These are phyloP conservation scores for Ganaspis sp. DNA, from an alignment of 1,140 invertebrate species.

Conservation along the genomic window DNA sequence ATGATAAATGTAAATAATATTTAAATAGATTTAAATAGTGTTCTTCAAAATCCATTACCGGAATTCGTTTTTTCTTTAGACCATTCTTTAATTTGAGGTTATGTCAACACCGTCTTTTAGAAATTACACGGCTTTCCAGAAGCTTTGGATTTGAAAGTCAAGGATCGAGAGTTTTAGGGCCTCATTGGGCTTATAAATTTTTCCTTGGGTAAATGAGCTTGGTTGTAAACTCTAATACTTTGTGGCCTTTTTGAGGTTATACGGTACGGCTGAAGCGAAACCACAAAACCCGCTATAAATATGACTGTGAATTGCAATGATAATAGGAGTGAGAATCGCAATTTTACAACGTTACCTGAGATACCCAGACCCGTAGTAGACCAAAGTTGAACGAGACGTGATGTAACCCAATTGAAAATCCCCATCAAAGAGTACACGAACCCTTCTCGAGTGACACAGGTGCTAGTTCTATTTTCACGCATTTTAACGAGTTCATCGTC, in stretches of 20 bases:
- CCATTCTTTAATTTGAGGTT: too few species aligned
- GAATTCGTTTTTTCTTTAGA: too few species aligned
- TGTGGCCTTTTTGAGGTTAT: constrained; percentile 3
- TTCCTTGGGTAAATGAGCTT: not conserved
- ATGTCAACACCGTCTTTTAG: too few species aligned
- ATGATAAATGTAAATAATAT: too few species aligned
- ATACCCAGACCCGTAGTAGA: not conserved
- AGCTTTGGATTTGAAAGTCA: too few species aligned
- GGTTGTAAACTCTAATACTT: constrained; percentile 20
- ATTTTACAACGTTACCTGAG: constrained; percentile 26
- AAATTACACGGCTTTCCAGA: too few species aligned
- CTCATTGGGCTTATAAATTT: constrained; percentile 13
- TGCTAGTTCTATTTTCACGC: constrained; percentile 24
- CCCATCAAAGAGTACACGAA: not conserved
- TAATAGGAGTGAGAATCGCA: not conserved
- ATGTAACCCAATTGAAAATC: not conserved
- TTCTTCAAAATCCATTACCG: too few species aligned
- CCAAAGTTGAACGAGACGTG: not conserved
- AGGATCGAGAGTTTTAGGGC: not conserved
- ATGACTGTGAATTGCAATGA: not conserved
- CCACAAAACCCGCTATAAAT: constrained; percentile 20
- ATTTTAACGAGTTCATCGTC: constrained; percentile 46
- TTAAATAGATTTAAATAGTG: too few species aligned
- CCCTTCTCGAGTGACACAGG: constrained; percentile 26
- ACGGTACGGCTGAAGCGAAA: not conserved